Evolutionary conservation across 2,888 invertebrate species (phyloP).

Genomic region (Epinotia bilunana): DNA sequence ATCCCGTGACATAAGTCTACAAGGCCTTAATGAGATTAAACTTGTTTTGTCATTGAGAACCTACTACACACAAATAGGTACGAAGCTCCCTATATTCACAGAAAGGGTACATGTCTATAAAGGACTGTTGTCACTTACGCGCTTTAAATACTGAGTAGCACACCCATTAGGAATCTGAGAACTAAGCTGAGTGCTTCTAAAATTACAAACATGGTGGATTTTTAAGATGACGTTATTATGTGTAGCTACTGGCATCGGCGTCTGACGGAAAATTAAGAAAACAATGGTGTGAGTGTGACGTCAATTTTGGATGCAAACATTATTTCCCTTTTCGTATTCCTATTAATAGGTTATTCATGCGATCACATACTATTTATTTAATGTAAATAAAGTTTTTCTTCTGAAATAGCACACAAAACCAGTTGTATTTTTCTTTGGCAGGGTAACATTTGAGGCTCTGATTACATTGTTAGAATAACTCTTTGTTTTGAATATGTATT

Average conservation of each 20-base stretch:
- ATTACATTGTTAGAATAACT: no score
- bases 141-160: neutral
- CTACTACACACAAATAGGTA: neutral
- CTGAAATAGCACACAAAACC: no score
- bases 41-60: neutral
- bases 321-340: no score
- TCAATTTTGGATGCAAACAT: no score
- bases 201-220: slow-evolving; percentile 22
- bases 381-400: no score
- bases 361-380: no score
- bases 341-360: no score
- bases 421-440: no score
- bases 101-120: neutral
- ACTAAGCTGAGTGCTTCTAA: slow-evolving; percentile 27
- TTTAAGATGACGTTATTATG: slow-evolving; percentile 18
- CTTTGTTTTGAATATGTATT: no score
- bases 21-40: neutral
- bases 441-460: no score
- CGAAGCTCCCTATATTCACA: neutral
- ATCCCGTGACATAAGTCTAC: neutral
- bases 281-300: no score
- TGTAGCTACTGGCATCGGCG: neutral
- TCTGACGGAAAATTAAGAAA: no score
- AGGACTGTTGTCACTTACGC: neutral
- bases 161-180: slow-evolving; percentile 36